phyloP scores from a whole-genome alignment of 2,113 vertebrate genomes.

The Pachyramphus minor region DNA sequence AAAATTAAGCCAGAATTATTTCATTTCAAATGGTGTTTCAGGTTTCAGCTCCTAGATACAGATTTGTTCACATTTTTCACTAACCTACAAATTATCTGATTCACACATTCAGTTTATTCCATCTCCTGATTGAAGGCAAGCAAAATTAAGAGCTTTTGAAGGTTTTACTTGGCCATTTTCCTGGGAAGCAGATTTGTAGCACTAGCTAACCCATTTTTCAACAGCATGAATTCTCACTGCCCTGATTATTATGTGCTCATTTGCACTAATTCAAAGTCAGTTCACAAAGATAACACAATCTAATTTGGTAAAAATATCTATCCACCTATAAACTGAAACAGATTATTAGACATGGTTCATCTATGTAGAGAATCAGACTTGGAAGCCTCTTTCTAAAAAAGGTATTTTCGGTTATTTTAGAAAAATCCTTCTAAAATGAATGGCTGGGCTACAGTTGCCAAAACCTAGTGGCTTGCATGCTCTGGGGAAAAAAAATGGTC shows the following conservation, averaged over 20 bases:
- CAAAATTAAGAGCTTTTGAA: not conserved
- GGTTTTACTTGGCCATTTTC: constrained; percentile 29
- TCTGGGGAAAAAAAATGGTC: not conserved
- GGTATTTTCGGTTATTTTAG: not conserved
- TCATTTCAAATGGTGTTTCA: not conserved
- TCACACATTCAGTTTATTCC: not conserved
- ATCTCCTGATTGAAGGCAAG: not conserved
- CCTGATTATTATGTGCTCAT: constrained; percentile 50
- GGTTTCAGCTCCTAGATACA: not conserved
- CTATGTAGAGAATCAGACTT: not conserved
- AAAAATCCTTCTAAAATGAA: not conserved
- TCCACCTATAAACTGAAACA: not conserved
- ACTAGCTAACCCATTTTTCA: constrained; percentile 52
- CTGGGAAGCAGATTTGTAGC: constrained; percentile 48
- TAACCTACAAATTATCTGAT: not conserved
- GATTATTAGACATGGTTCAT: not conserved
- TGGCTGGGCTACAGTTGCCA: not conserved
- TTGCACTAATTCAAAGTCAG: constrained; percentile 42
- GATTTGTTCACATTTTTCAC: not conserved
- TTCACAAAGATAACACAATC: constrained; percentile 13
- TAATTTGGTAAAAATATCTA: not conserved
- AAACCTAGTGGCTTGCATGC: not conserved
- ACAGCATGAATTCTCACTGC: constrained; percentile 48
- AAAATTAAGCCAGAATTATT: not conserved
- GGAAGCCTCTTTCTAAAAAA: not conserved